Percentiles rank a stretch among this genome's conserved stretches.
phyloP scores from a whole-genome alignment of 2,888 invertebrate species.

The Sericinus montela region DNA sequence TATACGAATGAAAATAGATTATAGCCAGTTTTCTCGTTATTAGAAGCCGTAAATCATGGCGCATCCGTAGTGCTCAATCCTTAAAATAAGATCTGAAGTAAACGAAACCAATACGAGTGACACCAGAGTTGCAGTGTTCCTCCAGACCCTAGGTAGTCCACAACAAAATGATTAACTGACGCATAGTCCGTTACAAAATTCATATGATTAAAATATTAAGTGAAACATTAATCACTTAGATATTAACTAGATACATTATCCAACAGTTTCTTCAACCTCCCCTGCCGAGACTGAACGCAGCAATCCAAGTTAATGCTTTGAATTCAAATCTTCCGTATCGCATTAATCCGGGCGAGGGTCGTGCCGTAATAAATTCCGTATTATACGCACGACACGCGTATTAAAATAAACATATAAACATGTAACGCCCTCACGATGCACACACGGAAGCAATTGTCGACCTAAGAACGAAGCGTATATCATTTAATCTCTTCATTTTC shows the following conservation, averaged over 20 bases:
- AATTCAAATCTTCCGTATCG: constrained; percentile 79
- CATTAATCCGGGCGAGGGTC: constrained; percentile 74
- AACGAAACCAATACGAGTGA: constrained; percentile 33
- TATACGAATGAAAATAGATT: constrained; percentile 78
- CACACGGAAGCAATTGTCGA: constrained; percentile 36
- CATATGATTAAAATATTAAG: constrained; percentile 32
- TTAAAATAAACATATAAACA: constrained; percentile 80
- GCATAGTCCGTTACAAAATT: too few relatives aligned
- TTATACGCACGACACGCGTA: constrained; percentile 80
- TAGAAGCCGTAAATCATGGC: constrained; percentile 73
- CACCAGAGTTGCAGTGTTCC: neutral
- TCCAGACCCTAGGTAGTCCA: neutral
- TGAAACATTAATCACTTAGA: constrained; percentile 37
- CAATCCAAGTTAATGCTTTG: constrained; percentile 75
- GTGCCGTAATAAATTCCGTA: constrained; percentile 77
- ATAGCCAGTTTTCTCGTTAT: constrained; percentile 77
- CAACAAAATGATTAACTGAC: too few relatives aligned
- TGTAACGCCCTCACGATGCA: constrained; percentile 66
- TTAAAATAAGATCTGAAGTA: constrained; percentile 64
- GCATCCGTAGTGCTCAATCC: constrained; percentile 64
- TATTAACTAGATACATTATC: constrained; percentile 32
- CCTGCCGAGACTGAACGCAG: constrained; percentile 46
- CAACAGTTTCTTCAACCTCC: constrained; percentile 25
- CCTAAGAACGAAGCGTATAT: neutral
- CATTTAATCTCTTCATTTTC: too few relatives aligned